Conservation (phyloP, 2,797 vertebrate genomes). For the Leptatherina wallacei region DNA sequence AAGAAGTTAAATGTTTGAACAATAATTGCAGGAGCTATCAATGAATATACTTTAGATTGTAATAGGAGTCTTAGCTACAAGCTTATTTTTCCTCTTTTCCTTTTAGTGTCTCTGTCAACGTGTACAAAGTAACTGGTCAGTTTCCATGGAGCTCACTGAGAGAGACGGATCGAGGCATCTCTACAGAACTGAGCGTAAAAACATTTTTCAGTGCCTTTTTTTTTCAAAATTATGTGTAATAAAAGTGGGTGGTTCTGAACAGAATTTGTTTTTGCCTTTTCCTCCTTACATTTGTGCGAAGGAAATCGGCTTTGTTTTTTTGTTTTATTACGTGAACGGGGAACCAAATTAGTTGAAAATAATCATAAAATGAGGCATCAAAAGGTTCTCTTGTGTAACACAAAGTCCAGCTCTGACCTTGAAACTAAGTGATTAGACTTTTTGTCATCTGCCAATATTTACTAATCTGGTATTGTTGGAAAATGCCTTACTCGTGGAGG, state of each 20-base stretch:
- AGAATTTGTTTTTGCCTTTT: background rate
- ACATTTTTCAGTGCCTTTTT: background rate
- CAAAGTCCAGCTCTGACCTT: background rate
- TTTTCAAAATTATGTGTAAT: background rate
- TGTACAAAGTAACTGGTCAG: conserved; percentile 98
- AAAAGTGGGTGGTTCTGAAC: background rate
- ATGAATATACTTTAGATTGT: background rate
- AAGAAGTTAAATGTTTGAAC: background rate
- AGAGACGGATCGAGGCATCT: conserved; percentile 94
- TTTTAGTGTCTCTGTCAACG: conserved; percentile 89
- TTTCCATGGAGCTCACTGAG: conserved; percentile 98
- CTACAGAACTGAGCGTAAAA: conserved; percentile 91
- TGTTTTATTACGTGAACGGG: background rate
- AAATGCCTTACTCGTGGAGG: background rate
- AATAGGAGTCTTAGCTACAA: background rate
- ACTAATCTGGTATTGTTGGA: background rate
- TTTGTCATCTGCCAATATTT: background rate
- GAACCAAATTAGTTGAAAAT: background rate
- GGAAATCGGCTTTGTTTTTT: background rate
- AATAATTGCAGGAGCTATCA: background rate
- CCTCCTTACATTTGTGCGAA: background rate
- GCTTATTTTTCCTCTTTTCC: conserved; percentile 15
- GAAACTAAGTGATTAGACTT: background rate
- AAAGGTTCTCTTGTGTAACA: background rate
- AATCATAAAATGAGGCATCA: background rate